These are phyloP conservation scores for Phorcus lineatus DNA, from an alignment of 2,888 invertebrate species.

Conservation along the genomic window DNA sequence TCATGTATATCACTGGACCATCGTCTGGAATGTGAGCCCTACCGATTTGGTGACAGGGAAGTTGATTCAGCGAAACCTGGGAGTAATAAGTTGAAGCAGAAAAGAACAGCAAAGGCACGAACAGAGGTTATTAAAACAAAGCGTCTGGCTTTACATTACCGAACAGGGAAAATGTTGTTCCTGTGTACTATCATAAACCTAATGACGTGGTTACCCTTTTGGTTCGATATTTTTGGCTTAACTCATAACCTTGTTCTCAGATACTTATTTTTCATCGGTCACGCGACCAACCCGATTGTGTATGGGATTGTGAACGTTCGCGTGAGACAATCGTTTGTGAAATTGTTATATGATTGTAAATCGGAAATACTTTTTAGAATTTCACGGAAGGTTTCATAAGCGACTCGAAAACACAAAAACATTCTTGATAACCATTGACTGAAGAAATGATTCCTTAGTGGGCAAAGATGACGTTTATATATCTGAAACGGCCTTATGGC, in stretches of 20 bases:
- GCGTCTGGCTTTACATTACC: constrained; percentile 36
- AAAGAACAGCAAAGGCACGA: background rate
- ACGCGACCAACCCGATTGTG: constrained; percentile 63
- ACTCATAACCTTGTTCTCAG: constrained; percentile 52
- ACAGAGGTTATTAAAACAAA: background rate
- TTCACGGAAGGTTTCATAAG: background rate
- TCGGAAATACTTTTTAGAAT: background rate
- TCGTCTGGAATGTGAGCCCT: background rate
- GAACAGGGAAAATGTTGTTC: constrained; percentile 65
- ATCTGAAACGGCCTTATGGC: too few relatives aligned
- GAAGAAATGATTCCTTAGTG: too few relatives aligned
- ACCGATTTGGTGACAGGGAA: background rate
- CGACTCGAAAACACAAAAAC: background rate
- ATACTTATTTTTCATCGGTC: constrained; percentile 60
- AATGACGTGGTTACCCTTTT: constrained; percentile 64
- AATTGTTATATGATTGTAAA: constrained; percentile 34
- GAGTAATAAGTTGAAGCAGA: too few relatives aligned
- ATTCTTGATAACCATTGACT: too few relatives aligned
- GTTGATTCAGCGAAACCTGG: background rate
- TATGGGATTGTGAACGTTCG: constrained; percentile 62
- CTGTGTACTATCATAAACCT: constrained; percentile 62
- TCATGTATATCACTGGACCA: background rate
- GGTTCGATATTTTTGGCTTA: constrained; percentile 61
- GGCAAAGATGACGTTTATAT: too few relatives aligned
- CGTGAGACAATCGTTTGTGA: constrained; percentile 48